Evolutionary conservation across 2,888 invertebrate species (phyloP).

Genomic region (Parelbella ahira): DNA sequence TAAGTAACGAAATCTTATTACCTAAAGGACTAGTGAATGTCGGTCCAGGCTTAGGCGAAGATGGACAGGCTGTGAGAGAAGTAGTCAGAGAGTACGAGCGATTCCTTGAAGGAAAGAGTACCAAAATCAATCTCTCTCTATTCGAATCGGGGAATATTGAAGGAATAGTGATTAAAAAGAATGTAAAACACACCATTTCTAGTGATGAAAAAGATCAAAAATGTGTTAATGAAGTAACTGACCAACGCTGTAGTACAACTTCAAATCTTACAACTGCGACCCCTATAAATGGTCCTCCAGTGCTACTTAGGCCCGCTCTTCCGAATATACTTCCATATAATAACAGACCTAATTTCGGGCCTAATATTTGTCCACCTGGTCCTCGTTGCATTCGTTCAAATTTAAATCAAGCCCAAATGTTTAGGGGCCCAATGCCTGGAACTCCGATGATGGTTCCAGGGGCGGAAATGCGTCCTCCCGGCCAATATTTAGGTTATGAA

Average conservation of each 20-base stretch:
- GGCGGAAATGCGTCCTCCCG: not conserved
- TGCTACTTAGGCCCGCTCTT: too few species aligned
- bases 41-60: constrained; percentile 52
- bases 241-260: too few species aligned
- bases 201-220: not conserved
- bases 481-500: not conserved
- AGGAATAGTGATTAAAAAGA: not conserved
- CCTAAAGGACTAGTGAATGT: constrained; percentile 53
- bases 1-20: constrained; percentile 36
- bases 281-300: too few species aligned
- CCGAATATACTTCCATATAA: not conserved
- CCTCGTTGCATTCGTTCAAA: not conserved
- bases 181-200: not conserved
- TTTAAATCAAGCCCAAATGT: constrained; percentile 2
- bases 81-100: constrained; percentile 48
- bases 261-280: too few species aligned
- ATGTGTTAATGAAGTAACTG: too few species aligned
- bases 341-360: not conserved
- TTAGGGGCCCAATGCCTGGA: constrained; percentile 7
- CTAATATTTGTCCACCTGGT: not conserved
- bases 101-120: constrained; percentile 31
- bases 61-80: constrained; percentile 50
- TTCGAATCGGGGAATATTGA: constrained; percentile 8
- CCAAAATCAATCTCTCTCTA: constrained; percentile 13
- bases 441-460: constrained; percentile 1